These are phyloP conservation scores for Rhinophrynus dorsalis DNA, from an alignment of 2,797 vertebrate species.

Conservation along the genomic window DNA sequence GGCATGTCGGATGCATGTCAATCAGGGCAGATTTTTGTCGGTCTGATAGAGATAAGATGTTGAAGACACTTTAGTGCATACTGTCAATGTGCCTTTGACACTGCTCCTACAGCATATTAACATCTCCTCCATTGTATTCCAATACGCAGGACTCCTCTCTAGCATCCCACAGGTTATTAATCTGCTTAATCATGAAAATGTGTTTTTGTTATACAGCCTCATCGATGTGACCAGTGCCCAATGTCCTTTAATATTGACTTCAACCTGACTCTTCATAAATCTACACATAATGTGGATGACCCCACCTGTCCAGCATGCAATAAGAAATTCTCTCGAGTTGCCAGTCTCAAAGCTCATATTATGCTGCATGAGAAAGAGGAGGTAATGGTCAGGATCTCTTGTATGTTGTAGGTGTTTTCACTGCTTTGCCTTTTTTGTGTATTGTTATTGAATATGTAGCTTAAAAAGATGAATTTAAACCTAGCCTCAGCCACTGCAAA, in stretches of 20 bases:
- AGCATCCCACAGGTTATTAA: too few relatives aligned
- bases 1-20: too few relatives aligned
- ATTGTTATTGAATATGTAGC: neutral
- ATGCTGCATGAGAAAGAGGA: conserved; percentile 98
- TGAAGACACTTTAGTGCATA: too few relatives aligned
- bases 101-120: too few relatives aligned
- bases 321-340: conserved; percentile 93
- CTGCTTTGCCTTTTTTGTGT: neutral
- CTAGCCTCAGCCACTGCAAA: too few relatives aligned
- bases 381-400: conserved; percentile 64
- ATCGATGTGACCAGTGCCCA: conserved; percentile 92
- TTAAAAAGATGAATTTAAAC: too few relatives aligned
- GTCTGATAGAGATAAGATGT: too few relatives aligned
- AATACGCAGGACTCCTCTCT: too few relatives aligned
- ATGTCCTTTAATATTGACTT: conserved; percentile 96
- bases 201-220: conserved; percentile 75
- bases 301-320: conserved; percentile 91
- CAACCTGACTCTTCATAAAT: conserved; percentile 93
- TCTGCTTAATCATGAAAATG: conserved; percentile 39
- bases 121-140: too few relatives aligned
- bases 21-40: too few relatives aligned
- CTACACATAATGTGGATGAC: conserved; percentile 87
- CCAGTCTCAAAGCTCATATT: conserved; percentile 95
- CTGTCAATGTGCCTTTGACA: too few relatives aligned
- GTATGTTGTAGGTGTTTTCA: neutral